Base-by-base conservation (phyloP, 2,113 vertebrate species). In the Sylvia atricapilla region DNA sequence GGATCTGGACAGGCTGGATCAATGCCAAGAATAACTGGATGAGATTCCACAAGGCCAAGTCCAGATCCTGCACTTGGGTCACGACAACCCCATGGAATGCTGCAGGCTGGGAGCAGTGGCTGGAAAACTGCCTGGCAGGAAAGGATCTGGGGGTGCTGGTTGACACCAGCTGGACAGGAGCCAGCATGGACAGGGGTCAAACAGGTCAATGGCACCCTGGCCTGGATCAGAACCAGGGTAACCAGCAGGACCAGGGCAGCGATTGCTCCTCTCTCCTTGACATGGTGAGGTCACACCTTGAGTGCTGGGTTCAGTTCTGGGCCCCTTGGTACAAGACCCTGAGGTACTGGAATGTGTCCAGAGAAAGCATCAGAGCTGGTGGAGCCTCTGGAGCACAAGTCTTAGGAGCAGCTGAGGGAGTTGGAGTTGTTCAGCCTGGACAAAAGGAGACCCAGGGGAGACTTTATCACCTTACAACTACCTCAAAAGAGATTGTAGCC, bases 311-410 rank as follows among this genome's bases (percentile, higher is more conserved):
- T 49, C 56, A 43, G 12, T 43, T 63, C 58, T 43, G 25, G 8
- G 30, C 11, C 13, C 10, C 35, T 56, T 23, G 13, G 13, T 9
- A 24, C 10, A 37, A 50, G 47, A 49, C 55, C 33, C 0, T 18
- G 53, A n/a, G 41, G 19, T 55, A 27, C 27, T 81, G 19, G 13
- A 75, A 19, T 0, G 0, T 18, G 16, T 56, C 15, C 62, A 62
- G 6, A 39, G 60, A 60, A 60, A 15, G 7, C 8, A 44, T 5
- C 10, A 30, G 14, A 81, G 14, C 28, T 56, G 49, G 19, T 22
- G 31, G 49, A 56, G 13, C 9, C 8, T 75, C 23, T 68, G 33
- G 13, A 81, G 19, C 28, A 63, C 19, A 56, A 13, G 13, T 33
- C 19, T 35, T 4, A 8, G 17, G 15, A 75, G 3, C 8, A 33